phyloP scores from a whole-genome alignment of 2,113 vertebrate species.

The Gobiocypris rarus region DNA sequence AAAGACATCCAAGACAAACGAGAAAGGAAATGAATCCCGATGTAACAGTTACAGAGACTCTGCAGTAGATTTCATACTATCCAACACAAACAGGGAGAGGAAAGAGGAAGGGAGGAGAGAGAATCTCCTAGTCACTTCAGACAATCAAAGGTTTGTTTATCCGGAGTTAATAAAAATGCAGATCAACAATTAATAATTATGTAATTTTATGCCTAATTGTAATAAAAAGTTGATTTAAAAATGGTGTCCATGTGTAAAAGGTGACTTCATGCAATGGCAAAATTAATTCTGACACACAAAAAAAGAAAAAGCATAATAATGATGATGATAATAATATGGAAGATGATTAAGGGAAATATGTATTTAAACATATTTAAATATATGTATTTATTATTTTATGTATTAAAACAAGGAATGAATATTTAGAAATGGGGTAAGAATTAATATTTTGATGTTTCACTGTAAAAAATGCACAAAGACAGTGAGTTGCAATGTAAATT shows the following conservation, averaged over 20 bases:
- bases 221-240: neutral
- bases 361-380: neutral
- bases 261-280: neutral
- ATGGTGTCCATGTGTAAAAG: neutral
- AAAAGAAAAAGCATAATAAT: no score
- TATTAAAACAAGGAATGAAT: neutral
- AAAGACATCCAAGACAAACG: neutral
- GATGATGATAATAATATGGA: no score
- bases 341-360: no score
- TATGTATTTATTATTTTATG: no score
- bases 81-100: neutral
- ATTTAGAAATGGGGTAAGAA: neutral
- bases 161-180: neutral
- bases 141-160: conserved; percentile 25
- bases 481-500: no score
- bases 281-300: no score
- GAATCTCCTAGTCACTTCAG: neutral
- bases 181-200: neutral
- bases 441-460: no score
- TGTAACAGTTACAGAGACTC: conserved; percentile 4
- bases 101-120: neutral
- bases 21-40: neutral
- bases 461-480: no score
- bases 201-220: neutral
- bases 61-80: neutral